Base-by-base conservation (phyloP, 2,113 vertebrate genomes). In the Hydrochoerus hydrochaeris region DNA sequence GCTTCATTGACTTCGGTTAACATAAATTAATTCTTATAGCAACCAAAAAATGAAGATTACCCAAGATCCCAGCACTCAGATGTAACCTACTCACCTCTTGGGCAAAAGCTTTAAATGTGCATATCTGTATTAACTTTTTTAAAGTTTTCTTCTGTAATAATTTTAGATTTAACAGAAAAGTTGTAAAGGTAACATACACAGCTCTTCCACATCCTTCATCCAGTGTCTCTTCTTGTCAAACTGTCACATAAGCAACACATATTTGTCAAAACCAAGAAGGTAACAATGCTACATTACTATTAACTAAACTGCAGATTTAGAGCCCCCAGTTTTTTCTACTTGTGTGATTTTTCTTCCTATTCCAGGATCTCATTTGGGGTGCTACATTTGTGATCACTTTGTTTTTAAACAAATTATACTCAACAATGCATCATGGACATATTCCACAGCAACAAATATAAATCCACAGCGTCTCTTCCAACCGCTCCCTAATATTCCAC, bases 371-470 rank as follows among this genome's bases (percentile, higher is more conserved):
- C 30, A 30, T 11, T 58, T 5, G 5, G 35, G 17, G 52, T 4
- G 9, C 11, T 11, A 16, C 28, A 7, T 0, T 46, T 2, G 1
- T 0, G 17, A 57, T 6, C 46, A 20, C 16, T 3, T 11, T 5
- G 3, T 0, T 52, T 78, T 78, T 35, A 60, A 62, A 46, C 2
- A 26, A 26, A 69, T 1, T 1, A 8, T 22, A 60, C 26, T 3
- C 41, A 58, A 19, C 28, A 54, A 11, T 1, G 8, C 5, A 4
- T 52, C 32, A 1, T 1, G 14, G 13, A 26, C 22, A 0, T 1
- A 44, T 10, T 78, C 32, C 17, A 13, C 2, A 22, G 28, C 41
- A 49, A 49, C 19, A 54, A 35, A 75, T 5, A 32, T 13, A 49
- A 44, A 32, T 2, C 49, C 7, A 3, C 0, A 54, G 69, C 17